A percentile compares a stretch with the other conserved stretches of the same genome.
These are phyloP conservation scores for Dryococelus australis DNA, from an alignment of 2,888 invertebrate species.

Conservation along the genomic window DNA sequence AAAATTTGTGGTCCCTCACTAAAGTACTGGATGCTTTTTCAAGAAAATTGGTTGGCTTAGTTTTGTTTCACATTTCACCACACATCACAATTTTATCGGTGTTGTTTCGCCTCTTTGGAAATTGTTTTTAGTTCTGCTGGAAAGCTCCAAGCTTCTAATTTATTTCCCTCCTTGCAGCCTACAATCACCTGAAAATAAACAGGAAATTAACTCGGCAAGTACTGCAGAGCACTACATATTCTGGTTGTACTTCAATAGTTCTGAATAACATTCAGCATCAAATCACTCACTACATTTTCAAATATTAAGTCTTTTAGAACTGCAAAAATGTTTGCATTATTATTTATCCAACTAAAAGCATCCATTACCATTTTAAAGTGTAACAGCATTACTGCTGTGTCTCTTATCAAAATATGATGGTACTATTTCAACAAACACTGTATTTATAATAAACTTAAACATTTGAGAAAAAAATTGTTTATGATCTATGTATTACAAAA, in stretches of 20 bases:
- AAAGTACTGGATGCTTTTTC: not conserved
- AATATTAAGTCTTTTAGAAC: too few relatives aligned
- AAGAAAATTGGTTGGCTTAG: too few relatives aligned
- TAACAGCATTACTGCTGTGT: too few relatives aligned
- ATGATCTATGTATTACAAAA: too few relatives aligned
- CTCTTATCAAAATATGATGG: too few relatives aligned
- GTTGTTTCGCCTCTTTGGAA: slow-evolving; percentile 38
- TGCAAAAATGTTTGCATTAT: too few relatives aligned
- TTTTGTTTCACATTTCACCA: too few relatives aligned
- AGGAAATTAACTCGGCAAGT: slow-evolving; percentile 54
- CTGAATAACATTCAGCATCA: not conserved
- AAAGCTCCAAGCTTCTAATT: slow-evolving; percentile 39
- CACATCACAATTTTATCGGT: not conserved
- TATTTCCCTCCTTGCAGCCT: slow-evolving; percentile 69
- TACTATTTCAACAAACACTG: too few relatives aligned
- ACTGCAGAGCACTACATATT: not conserved
- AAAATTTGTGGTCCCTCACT: not conserved
- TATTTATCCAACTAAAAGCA: too few relatives aligned
- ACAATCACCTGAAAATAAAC: slow-evolving; percentile 66
- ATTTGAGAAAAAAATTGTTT: too few relatives aligned
- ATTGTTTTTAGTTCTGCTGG: slow-evolving; percentile 39
- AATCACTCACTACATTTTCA: not conserved
- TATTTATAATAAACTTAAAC: too few relatives aligned
- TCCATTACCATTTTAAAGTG: too few relatives aligned
- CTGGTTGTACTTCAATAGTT: not conserved